A percentile compares a stretch with the other conserved stretches of the same genome.
Evolutionary conservation across 2,113 vertebrate species (phyloP).

Genomic region (Nanorana parkeri): DNA sequence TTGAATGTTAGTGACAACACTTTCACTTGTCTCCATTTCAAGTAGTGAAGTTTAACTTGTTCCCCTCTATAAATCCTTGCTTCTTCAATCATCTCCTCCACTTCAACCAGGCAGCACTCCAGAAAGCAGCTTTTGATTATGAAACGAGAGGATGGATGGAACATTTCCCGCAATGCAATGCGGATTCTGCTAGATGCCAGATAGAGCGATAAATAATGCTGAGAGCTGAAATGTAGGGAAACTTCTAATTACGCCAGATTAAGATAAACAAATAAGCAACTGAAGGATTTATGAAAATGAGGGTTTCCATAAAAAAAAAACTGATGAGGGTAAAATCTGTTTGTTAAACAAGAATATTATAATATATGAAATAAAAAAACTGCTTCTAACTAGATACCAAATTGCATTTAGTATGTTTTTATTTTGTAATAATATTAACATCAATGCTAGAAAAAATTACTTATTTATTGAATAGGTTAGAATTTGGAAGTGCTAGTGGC

Average conservation of each 20-base stretch:
- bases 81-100: conserved; percentile 32
- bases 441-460: too few relatives aligned
- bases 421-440: too few relatives aligned
- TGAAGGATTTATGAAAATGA: not conserved
- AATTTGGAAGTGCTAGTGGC: too few relatives aligned
- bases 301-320: not conserved
- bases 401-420: too few relatives aligned
- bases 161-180: not conserved
- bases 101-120: conserved; percentile 18
- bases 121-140: not conserved
- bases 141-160: conserved; percentile 10
- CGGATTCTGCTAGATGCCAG: not conserved
- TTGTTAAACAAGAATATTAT: too few relatives aligned
- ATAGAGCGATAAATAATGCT: not conserved
- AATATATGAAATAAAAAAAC: too few relatives aligned
- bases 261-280: not conserved
- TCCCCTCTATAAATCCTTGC: conserved; percentile 11
- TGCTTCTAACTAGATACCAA: too few relatives aligned
- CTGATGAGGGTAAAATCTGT: conserved; percentile 7
- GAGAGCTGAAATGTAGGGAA: not conserved
- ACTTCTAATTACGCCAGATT: conserved; percentile 13
- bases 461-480: too few relatives aligned
- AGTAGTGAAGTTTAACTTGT: conserved; percentile 42
- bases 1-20: conserved; percentile 44
- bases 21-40: conserved; percentile 47